Conservation (phyloP, 2,888 invertebrate species). For the Ochropleura leucogaster region DNA sequence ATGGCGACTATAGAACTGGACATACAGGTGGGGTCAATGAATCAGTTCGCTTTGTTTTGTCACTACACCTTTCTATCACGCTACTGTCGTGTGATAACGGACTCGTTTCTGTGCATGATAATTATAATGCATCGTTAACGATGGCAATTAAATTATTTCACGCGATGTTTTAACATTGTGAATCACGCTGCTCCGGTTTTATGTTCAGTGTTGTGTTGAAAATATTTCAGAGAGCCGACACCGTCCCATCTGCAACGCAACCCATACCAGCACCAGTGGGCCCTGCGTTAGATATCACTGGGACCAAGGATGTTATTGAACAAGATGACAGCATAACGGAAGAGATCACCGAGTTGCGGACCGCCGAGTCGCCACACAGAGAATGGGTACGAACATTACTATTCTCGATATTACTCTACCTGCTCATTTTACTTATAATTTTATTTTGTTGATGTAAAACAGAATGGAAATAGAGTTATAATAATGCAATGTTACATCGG, state of each 20-base stretch:
- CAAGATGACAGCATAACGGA: slow-evolving; percentile 81
- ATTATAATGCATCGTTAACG: slow-evolving; percentile 60
- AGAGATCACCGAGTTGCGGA: slow-evolving; percentile 78
- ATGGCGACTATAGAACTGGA: slow-evolving; percentile 71
- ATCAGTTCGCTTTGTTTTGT: slow-evolving; percentile 50
- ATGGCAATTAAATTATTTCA: slow-evolving; percentile 43
- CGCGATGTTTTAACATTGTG: slow-evolving; percentile 26
- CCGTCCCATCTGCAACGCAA: slow-evolving; percentile 61
- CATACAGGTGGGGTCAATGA: slow-evolving; percentile 71
- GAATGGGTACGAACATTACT: slow-evolving; percentile 78
- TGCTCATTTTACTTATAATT: slow-evolving; percentile 26
- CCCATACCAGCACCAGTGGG: slow-evolving; percentile 73
- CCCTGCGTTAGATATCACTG: slow-evolving; percentile 58
- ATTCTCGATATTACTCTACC: slow-evolving; percentile 31
- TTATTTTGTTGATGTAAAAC: slow-evolving; percentile 26
- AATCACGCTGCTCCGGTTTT: slow-evolving; percentile 23
- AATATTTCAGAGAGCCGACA: slow-evolving; percentile 69
- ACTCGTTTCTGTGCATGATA: slow-evolving; percentile 41
- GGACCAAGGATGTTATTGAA: slow-evolving; percentile 62
- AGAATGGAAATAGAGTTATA: not conserved
- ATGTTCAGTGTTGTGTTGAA: slow-evolving; percentile 5
- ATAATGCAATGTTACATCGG: not conserved
- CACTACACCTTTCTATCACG: slow-evolving; percentile 60
- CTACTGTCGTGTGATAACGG: slow-evolving; percentile 57
- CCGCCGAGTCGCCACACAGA: slow-evolving; percentile 70